Conservation (phyloP, 2,888 invertebrate species). For the Abrostola tripartita region DNA sequence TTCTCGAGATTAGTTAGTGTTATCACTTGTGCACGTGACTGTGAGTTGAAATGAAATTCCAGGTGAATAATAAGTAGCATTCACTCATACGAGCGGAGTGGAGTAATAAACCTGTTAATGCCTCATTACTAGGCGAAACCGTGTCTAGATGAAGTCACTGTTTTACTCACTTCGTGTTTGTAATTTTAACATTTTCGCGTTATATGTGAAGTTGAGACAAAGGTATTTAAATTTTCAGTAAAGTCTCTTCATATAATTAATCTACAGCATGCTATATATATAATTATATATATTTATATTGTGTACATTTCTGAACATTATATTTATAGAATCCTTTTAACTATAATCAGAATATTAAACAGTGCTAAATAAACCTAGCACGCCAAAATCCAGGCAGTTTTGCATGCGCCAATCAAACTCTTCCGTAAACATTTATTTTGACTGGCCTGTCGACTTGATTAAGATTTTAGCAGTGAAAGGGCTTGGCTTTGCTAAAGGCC, state of each 20-base stretch:
- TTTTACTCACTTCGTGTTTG: constrained; percentile 29
- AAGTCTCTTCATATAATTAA: not conserved
- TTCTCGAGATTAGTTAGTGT: constrained; percentile 36
- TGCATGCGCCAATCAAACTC: no score
- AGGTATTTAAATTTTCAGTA: not conserved
- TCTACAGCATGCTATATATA: no score
- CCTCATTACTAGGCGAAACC: constrained; percentile 34
- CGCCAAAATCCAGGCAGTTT: no score
- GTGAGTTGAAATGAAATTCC: constrained; percentile 44
- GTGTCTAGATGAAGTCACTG: constrained; percentile 35
- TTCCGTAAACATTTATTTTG: constrained; percentile 1
- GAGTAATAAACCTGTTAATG: constrained; percentile 49
- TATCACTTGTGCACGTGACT: constrained; percentile 46
- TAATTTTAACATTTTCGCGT: constrained; percentile 27
- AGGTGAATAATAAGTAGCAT: constrained; percentile 52
- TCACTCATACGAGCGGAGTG: constrained; percentile 43
- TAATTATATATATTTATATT: no score
- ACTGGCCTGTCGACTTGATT: constrained; percentile 1
- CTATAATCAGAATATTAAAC: no score
- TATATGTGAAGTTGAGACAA: constrained; percentile 7
- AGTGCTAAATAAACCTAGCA: not conserved
- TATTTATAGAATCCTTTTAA: no score
- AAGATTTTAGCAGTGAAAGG: not conserved
- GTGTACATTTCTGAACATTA: no score
- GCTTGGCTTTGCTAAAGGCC: not conserved